Evolutionary conservation across 2,113 vertebrate genomes (phyloP).

Genomic region (Elanus axillaris): DNA sequence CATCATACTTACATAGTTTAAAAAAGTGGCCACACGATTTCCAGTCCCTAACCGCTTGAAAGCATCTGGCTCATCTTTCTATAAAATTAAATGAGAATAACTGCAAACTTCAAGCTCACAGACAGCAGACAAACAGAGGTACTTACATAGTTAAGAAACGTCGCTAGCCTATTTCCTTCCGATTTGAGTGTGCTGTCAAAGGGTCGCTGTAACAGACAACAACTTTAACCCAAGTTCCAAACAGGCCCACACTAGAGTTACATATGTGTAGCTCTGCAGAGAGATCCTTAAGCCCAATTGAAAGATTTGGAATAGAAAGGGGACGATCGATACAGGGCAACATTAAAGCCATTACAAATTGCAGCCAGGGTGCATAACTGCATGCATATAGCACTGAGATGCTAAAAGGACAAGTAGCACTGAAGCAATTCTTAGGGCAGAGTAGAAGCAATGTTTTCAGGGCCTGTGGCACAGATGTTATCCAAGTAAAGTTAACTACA

Average conservation of each 20-base stretch:
- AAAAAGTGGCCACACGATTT: slow-evolving; percentile 98
- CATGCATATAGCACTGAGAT: neutral
- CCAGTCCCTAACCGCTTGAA: slow-evolving; percentile 99
- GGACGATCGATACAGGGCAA: neutral
- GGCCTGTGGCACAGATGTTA: neutral
- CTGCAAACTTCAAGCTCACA: slow-evolving; percentile 63
- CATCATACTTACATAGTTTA: slow-evolving; percentile 97
- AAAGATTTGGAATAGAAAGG: neutral
- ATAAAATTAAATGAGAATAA: slow-evolving; percentile 91
- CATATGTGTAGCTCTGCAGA: neutral
- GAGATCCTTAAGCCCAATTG: neutral
- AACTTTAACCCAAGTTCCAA: slow-evolving; percentile 78
- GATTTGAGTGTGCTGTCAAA: slow-evolving; percentile 94
- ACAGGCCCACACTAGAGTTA: neutral
- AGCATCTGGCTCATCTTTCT: slow-evolving; percentile 98
- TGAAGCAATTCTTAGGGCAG: neutral
- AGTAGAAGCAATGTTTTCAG: neutral
- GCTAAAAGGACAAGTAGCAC: fast-evolving
- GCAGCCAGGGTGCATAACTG: neutral
- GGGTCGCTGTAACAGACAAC: slow-evolving; percentile 98
- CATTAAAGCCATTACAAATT: neutral
- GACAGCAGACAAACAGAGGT: slow-evolving; percentile 55
- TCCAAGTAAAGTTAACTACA: neutral
- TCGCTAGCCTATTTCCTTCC: slow-evolving; percentile 99
- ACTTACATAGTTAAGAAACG: slow-evolving; percentile 99